A percentile compares a stretch with the other conserved stretches of the same genome.
Evolutionary conservation across 2,113 vertebrate species (phyloP).

Genomic region (Coregonus clupeaformis): DNA sequence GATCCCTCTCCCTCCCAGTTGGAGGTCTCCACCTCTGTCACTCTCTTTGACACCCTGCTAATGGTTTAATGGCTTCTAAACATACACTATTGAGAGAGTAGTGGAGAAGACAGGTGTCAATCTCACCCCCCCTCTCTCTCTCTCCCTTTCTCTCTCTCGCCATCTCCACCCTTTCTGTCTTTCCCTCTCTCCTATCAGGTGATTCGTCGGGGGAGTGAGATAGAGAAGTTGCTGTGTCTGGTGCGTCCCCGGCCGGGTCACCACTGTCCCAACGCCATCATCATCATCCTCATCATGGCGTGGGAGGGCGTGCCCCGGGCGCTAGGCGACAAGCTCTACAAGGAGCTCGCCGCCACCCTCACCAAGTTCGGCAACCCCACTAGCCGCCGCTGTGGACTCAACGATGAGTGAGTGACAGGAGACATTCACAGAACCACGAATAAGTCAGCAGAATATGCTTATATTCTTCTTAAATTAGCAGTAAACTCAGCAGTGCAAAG

Average conservation of each 20-base stretch:
- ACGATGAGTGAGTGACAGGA: constrained; percentile 87
- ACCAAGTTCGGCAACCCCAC: constrained; percentile 93
- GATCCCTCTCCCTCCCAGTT: not conserved
- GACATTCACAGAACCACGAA: not conserved
- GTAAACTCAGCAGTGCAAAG: no score
- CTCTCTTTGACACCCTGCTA: constrained; percentile 38
- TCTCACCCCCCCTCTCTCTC: not conserved
- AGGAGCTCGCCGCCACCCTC: constrained; percentile 86
- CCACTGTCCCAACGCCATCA: constrained; percentile 89
- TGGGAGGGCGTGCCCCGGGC: constrained; percentile 92
- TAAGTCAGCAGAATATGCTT: not conserved
- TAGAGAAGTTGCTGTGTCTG: constrained; percentile 92
- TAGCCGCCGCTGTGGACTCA: constrained; percentile 94
- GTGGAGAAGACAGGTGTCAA: not conserved
- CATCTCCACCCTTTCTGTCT: not conserved
- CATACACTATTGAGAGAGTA: constrained; percentile 4
- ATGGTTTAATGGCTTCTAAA: constrained; percentile 50
- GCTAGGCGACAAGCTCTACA: constrained; percentile 90
- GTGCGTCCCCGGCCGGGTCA: constrained; percentile 91
- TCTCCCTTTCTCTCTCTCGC: not conserved
- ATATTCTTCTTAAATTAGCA: no score
- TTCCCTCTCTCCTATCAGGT: constrained; percentile 73
- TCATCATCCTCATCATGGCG: constrained; percentile 93
- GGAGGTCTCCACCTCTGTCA: not conserved
- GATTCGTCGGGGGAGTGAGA: constrained; percentile 85